Conservation (phyloP, 2,888 invertebrate genomes). For the Rotaria macrura region DNA sequence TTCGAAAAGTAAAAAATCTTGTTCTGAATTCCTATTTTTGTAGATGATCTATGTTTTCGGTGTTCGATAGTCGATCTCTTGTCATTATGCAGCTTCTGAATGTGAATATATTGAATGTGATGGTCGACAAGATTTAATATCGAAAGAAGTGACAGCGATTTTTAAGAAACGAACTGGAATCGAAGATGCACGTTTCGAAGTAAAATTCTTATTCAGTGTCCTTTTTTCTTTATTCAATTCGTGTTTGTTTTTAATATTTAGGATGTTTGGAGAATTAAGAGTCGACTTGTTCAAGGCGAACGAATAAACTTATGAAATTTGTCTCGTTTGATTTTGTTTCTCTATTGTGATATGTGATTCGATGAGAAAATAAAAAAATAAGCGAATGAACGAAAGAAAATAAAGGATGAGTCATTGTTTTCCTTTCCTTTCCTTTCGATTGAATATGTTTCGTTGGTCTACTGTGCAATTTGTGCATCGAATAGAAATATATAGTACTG, state of each 20-base stretch:
- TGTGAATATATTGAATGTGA: constrained; percentile 62
- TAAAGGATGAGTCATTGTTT: neutral
- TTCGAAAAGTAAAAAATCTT: constrained; percentile 42
- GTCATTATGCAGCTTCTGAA: constrained; percentile 66
- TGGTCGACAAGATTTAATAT: constrained; percentile 59
- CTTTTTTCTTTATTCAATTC: no score
- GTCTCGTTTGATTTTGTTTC: no score
- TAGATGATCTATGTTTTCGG: no score
- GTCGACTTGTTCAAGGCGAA: constrained; percentile 48
- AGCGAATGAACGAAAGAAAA: no score
- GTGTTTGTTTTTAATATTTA: neutral
- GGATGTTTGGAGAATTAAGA: constrained; percentile 53
- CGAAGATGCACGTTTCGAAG: constrained; percentile 26
- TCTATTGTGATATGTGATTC: no score
- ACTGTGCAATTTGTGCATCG: neutral
- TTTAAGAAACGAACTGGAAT: constrained; percentile 44
- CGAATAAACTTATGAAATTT: constrained; percentile 36
- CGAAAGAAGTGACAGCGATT: constrained; percentile 55
- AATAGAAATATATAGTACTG: neutral
- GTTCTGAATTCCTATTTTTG: no score
- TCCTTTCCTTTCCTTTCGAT: neutral
- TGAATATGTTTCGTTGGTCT: neutral
- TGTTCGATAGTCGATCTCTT: constrained; percentile 58
- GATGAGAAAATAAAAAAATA: no score
- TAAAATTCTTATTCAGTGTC: neutral